Conservation (phyloP, 2,888 invertebrate species). For the Unio pictorum region DNA sequence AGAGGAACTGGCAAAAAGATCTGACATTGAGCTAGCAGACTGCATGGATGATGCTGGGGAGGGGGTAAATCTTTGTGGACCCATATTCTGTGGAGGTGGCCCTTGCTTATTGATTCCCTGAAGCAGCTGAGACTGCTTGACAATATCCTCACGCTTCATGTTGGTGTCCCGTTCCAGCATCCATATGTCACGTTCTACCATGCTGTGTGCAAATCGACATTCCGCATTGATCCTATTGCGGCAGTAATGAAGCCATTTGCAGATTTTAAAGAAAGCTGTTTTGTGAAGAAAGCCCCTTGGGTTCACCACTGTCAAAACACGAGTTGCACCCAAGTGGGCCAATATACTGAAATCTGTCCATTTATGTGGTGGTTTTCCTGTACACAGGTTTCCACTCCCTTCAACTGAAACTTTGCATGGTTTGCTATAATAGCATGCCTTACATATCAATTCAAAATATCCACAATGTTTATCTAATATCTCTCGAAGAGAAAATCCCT, state of each 20-base stretch:
- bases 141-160: conserved; percentile 51
- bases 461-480: conserved; percentile 56
- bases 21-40: no score
- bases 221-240: conserved; percentile 34
- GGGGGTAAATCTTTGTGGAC: no score
- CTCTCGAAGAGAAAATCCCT: conserved; percentile 45
- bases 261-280: conserved; percentile 64
- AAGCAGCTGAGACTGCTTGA: conserved; percentile 26
- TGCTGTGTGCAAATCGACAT: conserved; percentile 63
- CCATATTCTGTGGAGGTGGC: no score
- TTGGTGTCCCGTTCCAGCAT: conserved; percentile 61
- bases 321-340: conserved; percentile 50
- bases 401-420: conserved; percentile 43
- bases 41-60: no score
- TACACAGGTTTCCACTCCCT: conserved; percentile 23
- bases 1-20: no score
- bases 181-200: conserved; percentile 67
- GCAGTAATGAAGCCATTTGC: conserved; percentile 59
- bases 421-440: conserved; percentile 54
- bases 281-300: conserved; percentile 55
- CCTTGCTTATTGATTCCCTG: no score
- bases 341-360: conserved; percentile 55
- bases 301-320: conserved; percentile 49
- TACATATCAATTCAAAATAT: conserved; percentile 60
- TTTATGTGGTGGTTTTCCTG: conserved; percentile 40